Percentiles rank a stretch among this genome's conserved stretches.
Conservation (phyloP, 2,888 invertebrate species). For the Baccha elongata region DNA sequence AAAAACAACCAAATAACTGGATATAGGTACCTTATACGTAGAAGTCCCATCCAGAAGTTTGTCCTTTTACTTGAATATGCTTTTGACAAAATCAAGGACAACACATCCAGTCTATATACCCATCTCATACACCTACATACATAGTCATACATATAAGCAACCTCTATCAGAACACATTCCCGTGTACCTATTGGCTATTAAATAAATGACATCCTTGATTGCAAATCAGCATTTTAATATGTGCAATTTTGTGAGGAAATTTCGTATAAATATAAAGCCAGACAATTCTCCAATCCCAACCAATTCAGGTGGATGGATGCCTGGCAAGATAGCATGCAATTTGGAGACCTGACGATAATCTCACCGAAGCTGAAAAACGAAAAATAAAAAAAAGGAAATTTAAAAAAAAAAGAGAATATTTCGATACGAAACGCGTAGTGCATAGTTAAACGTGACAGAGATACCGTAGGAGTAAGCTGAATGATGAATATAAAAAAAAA, state of each 20-base stretch:
- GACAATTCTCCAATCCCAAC: conserved; percentile 19
- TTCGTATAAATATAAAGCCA: conserved; percentile 12
- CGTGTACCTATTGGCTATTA: conserved; percentile 68
- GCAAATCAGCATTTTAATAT: conserved; percentile 71
- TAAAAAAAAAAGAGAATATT: conserved; percentile 25
- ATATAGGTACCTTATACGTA: no score
- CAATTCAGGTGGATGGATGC: conserved; percentile 40
- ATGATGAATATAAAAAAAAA: neutral
- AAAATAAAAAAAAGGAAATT: conserved; percentile 16
- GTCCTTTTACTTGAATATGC: conserved; percentile 50
- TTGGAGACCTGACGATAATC: conserved; percentile 49
- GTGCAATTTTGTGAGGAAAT: conserved; percentile 69
- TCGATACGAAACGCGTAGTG: conserved; percentile 57
- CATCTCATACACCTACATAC: no score
- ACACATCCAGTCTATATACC: neutral
- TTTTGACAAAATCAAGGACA: conserved; percentile 45
- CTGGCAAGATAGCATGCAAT: conserved; percentile 32
- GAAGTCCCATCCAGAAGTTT: conserved; percentile 23
- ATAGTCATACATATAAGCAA: no score
- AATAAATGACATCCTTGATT: conserved; percentile 73
- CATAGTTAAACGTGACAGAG: conserved; percentile 60
- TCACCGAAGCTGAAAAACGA: conserved; percentile 31
- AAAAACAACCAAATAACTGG: conserved; percentile 12
- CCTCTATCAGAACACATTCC: conserved; percentile 47
- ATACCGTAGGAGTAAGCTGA: conserved; percentile 6